Evolutionary conservation across 2,797 vertebrate genomes (phyloP).

Genomic region (Anolis apletophallus): DNA sequence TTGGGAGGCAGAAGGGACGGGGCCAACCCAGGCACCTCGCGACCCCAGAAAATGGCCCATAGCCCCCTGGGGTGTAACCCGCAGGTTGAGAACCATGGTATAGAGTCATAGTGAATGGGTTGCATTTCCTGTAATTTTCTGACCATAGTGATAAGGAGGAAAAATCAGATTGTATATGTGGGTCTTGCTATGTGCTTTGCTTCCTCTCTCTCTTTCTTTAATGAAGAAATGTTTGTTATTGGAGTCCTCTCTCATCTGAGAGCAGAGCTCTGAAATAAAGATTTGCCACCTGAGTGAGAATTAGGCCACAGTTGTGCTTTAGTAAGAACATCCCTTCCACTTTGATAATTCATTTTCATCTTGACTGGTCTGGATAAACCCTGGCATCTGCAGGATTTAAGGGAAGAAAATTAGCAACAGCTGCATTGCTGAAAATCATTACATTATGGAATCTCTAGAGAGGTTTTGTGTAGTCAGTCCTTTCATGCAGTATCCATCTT

Average conservation of each 20-base stretch:
- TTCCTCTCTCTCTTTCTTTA: not conserved
- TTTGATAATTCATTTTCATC: not conserved
- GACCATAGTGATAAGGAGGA: not conserved
- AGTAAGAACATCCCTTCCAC: not conserved
- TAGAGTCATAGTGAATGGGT: not conserved
- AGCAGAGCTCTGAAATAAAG: not conserved
- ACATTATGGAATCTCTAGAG: slow-evolving; percentile 1
- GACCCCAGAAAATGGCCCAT: too few species aligned
- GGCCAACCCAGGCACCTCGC: too few species aligned
- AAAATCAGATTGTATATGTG: too few species aligned
- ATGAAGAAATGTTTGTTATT: not conserved
- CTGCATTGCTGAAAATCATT: slow-evolving; percentile 2
- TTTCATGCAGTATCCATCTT: not conserved
- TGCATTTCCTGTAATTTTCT: not conserved
- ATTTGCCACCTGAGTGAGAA: not conserved
- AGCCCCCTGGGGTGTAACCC: too few species aligned
- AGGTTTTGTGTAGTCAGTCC: accelerated
- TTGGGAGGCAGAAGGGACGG: too few species aligned
- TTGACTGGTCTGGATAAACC: not conserved
- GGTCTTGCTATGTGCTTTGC: too few species aligned
- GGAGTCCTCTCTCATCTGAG: not conserved
- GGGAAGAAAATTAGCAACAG: not conserved
- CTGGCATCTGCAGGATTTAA: not conserved
- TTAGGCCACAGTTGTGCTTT: not conserved
- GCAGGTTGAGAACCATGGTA: too few species aligned